Evolutionary conservation across 2,888 invertebrate genomes (phyloP).

Genomic region (Temnothorax unifasciatus): DNA sequence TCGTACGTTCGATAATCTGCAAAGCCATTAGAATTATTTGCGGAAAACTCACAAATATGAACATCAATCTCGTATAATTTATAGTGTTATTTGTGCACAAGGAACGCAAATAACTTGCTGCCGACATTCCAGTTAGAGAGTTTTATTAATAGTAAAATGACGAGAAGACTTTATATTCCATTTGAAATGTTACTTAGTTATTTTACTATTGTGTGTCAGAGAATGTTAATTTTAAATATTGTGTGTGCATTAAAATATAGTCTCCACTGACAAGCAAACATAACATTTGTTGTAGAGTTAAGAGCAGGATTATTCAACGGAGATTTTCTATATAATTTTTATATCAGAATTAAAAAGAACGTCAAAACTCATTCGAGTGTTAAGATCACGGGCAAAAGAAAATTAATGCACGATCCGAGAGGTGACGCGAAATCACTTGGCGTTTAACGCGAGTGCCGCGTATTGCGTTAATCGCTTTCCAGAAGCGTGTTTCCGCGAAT

Average conservation of each 20-base stretch:
- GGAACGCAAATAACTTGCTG: background rate
- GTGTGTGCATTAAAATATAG: background rate
- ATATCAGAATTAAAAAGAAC: background rate
- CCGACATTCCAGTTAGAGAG: background rate
- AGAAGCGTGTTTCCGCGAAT: constrained; percentile 67
- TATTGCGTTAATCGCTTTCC: constrained; percentile 59
- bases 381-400: background rate
- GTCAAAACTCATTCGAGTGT: background rate
- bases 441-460: constrained; percentile 42
- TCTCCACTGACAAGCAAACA: background rate
- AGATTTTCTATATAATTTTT: background rate
- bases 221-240: background rate
- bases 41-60: background rate
- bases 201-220: background rate
- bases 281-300: background rate
- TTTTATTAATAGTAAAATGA: background rate
- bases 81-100: background rate
- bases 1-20: background rate
- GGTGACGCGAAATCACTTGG: constrained; percentile 3
- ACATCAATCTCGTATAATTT: background rate
- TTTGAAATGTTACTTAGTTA: background rate
- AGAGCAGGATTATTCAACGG: background rate
- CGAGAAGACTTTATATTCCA: background rate
- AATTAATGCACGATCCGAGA: background rate
- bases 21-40: background rate